Evolutionary conservation across 2,113 vertebrate species (phyloP).

Genomic region (Plecturocebus donacophilus): DNA sequence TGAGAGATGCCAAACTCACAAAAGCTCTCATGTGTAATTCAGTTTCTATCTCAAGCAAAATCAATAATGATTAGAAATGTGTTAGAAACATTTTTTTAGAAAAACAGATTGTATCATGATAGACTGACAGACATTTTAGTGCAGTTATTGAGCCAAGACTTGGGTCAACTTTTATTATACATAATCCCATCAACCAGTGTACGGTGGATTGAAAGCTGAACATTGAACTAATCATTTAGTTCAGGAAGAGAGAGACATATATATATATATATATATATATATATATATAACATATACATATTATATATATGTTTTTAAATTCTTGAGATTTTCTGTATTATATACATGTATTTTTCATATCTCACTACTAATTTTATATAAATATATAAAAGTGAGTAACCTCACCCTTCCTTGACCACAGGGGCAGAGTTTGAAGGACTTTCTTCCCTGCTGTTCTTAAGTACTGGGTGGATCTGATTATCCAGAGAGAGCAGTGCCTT

Average conservation of each 20-base stretch:
- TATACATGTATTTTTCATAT: background rate
- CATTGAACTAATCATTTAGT: background rate
- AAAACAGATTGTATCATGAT: background rate
- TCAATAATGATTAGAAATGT: background rate
- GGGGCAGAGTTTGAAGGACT: conserved; percentile 40
- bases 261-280: background rate
- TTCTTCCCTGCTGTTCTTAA: conserved; percentile 50
- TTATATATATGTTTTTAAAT: too few species aligned
- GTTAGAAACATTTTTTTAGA: background rate
- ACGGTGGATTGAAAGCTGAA: background rate
- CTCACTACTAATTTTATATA: conserved; percentile 28
- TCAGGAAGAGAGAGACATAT: background rate
- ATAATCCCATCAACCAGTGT: background rate
- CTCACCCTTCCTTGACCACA: background rate
- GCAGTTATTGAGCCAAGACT: background rate
- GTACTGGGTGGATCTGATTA: background rate
- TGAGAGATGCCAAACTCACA: background rate
- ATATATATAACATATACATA: background rate
- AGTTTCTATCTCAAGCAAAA: background rate
- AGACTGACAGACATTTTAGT: background rate
- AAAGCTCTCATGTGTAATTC: background rate
- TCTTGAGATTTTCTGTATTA: background rate
- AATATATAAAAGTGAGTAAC: conserved; percentile 33
- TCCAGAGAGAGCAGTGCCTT: conserved; percentile 1
- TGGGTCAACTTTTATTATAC: background rate